A percentile compares a stretch with the other conserved stretches of the same genome.
These are phyloP conservation scores for Orthosia incerta DNA, from an alignment of 2,888 invertebrate species.

Conservation along the genomic window DNA sequence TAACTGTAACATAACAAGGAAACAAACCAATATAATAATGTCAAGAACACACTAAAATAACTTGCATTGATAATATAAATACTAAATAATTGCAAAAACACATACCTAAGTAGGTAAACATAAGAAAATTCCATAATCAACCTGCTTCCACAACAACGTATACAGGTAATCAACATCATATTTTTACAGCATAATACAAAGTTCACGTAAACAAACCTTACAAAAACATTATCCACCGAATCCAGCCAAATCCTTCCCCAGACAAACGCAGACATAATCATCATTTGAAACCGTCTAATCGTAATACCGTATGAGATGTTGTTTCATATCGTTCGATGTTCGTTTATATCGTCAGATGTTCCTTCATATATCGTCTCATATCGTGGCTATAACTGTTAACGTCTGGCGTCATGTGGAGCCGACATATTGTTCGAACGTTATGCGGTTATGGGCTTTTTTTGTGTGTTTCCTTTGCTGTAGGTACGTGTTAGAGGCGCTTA, in stretches of 20 bases:
- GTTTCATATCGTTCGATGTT: conserved; percentile 25
- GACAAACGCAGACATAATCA: conserved; percentile 9
- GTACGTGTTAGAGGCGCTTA: no score
- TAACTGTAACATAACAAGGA: no score
- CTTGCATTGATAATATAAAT: no score
- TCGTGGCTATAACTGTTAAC: conserved; percentile 36
- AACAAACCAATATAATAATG: no score
- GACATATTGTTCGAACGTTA: conserved; percentile 42
- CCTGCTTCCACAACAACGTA: neutral
- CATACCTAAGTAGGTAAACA: no score
- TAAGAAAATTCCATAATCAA: neutral
- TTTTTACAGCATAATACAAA: neutral
- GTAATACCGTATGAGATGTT: conserved; percentile 14
- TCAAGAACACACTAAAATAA: no score
- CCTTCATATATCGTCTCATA: conserved; percentile 17
- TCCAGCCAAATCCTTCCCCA: neutral
- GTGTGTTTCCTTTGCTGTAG: neutral
- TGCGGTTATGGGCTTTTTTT: conserved; percentile 24
- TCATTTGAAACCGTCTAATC: conserved; percentile 20
- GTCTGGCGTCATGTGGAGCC: conserved; percentile 40
- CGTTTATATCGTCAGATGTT: neutral
- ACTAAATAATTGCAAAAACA: no score
- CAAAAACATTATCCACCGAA: neutral
- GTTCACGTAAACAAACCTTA: neutral
- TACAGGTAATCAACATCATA: neutral